Percentiles rank a stretch among this genome's conserved stretches.
Evolutionary conservation across 2,113 vertebrate genomes (phyloP).

Genomic region (Macquaria australasica): DNA sequence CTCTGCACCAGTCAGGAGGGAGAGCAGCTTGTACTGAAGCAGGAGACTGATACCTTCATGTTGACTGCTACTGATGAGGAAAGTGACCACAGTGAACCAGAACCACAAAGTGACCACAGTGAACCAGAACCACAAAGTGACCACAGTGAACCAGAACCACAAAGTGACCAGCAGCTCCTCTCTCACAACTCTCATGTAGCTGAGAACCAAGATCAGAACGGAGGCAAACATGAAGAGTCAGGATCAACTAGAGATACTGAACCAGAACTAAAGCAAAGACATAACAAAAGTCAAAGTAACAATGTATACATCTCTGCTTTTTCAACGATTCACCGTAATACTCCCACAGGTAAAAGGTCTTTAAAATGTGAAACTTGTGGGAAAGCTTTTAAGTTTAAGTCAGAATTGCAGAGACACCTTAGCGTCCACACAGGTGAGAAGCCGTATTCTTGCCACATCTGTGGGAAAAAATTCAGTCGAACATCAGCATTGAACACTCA

Average conservation of each 20-base stretch:
- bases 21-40: neutral
- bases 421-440: too few species aligned
- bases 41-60: neutral
- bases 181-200: neutral
- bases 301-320: too few species aligned
- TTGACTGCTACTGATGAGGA: slow-evolving; percentile 5
- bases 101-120: neutral
- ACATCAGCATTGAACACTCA: too few species aligned
- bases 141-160: neutral
- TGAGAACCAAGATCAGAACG: slow-evolving; percentile 10
- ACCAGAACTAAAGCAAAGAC: neutral
- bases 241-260: neutral
- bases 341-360: too few species aligned
- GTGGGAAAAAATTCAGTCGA: too few species aligned
- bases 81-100: neutral
- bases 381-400: too few species aligned
- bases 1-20: neutral
- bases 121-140: neutral
- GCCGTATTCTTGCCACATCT: too few species aligned
- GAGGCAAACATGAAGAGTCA: neutral
- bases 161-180: neutral
- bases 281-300: neutral
- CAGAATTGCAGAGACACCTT: too few species aligned
- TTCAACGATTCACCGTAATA: too few species aligned
- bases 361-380: too few species aligned